A percentile compares a stretch with the other conserved stretches of the same genome.
These are phyloP conservation scores for Pseudonaja textilis DNA, from an alignment of 2,113 vertebrate genomes.

Conservation along the genomic window DNA sequence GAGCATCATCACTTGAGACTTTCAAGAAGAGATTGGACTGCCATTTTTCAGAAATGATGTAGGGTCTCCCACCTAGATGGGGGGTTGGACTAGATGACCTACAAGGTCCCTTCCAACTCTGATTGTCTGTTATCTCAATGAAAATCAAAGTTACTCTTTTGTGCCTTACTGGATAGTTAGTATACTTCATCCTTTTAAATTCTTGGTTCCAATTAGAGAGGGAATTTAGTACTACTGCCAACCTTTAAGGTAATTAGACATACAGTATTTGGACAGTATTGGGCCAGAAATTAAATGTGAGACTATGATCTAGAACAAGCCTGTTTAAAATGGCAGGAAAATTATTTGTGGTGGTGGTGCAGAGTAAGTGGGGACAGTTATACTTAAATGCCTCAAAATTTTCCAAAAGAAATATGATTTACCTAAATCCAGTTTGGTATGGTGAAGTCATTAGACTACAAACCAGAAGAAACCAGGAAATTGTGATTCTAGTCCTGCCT, in stretches of 20 bases:
- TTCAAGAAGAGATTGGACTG: too few relatives aligned
- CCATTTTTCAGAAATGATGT: too few relatives aligned
- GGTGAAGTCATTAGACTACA: background rate
- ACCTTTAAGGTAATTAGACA: background rate
- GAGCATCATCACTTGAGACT: too few relatives aligned
- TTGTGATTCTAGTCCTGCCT: background rate
- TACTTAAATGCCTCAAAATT: background rate
- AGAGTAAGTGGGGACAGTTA: background rate
- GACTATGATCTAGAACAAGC: background rate
- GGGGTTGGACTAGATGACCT: too few relatives aligned
- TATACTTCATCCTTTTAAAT: background rate
- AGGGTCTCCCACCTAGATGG: accelerated
- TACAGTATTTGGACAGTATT: background rate
- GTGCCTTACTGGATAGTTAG: background rate
- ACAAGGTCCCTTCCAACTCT: too few relatives aligned
- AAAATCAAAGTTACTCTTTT: background rate
- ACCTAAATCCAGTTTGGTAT: background rate
- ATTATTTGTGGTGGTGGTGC: background rate
- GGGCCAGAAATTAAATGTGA: background rate
- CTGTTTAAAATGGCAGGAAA: background rate
- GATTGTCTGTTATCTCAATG: too few relatives aligned
- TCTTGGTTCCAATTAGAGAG: background rate
- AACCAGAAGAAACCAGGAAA: background rate
- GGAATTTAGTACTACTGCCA: background rate
- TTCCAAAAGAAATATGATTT: background rate